A percentile compares a stretch with the other conserved stretches of the same genome.
These are phyloP conservation scores for Echiichthys vipera DNA, from an alignment of 2,797 vertebrate species.

Conservation along the genomic window DNA sequence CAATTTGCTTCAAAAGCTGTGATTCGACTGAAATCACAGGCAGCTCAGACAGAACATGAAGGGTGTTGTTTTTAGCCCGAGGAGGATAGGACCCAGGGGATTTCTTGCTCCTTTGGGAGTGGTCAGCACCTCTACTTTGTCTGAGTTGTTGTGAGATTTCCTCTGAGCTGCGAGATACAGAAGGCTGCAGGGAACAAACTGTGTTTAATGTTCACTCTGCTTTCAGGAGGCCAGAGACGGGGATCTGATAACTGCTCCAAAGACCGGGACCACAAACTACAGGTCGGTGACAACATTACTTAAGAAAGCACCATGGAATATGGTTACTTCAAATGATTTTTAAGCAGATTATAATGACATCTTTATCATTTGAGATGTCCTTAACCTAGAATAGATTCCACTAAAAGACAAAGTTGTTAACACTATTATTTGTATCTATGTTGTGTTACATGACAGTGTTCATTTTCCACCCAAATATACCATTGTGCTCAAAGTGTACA, in stretches of 20 bases:
- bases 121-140: conserved; percentile 82
- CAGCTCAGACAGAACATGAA: conserved; percentile 60
- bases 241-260: conserved; percentile 57
- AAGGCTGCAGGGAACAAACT: conserved; percentile 52
- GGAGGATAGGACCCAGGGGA: conserved; percentile 89
- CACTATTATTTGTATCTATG: too few relatives aligned
- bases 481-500: background rate
- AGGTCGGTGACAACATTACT: conserved; percentile 73
- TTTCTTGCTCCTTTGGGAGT: conserved; percentile 79
- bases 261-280: conserved; percentile 59
- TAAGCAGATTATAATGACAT: background rate
- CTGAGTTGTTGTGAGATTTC: conserved; percentile 82
- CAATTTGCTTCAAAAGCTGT: conserved; percentile 38
- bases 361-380: background rate
- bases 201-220: conserved; percentile 71
- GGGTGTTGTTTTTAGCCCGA: conserved; percentile 54
- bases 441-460: background rate
- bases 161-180: conserved; percentile 71
- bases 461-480: background rate
- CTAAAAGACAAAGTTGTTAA: too few relatives aligned
- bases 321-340: background rate
- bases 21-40: conserved; percentile 47
- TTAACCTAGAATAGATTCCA: background rate
- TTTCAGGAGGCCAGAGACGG: conserved; percentile 78
- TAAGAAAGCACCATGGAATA: background rate